Evolutionary conservation across 2,797 vertebrate genomes (phyloP), one percentile per base, ranked within the genome.

Genomic region (Echeneis naucrates): DNA sequence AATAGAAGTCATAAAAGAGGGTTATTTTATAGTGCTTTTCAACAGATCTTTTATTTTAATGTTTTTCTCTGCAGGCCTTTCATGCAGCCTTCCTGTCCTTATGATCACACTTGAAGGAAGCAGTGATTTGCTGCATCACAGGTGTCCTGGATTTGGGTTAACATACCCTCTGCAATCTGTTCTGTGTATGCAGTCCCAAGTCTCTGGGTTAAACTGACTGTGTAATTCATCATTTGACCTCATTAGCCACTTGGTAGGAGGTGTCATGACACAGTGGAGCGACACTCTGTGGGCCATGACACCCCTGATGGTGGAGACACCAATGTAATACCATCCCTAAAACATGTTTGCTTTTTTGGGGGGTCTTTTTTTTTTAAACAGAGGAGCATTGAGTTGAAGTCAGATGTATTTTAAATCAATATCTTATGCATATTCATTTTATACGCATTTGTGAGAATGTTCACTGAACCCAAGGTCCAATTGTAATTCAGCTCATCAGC

Each of bases 201-300:
- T 78, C 79, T 75, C 70, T 53, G 63, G 69, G 88, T 89, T 89
- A 87, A 92, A 91, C 81, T 70, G 87, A 87, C 85, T 88, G 83
- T 91, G 84, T 88, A 84, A 92, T 92, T 90, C 19, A 35, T 88
- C 80, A 87, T 90, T 92, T 91, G 90, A 93, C 90, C 92, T 94
- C 90, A 94, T 94, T 93, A 92, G 82, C 83, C 77, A 79, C 87
- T 77, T 86, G 81, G 86, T 61, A 19, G 77, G 72, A 38, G 65
- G 72, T 65, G 70, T 35, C 65, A 64, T 23, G 68, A 78, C 70
- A 79, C 87, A 80, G 72, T 66, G 53, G 80, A 78, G 87, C 76
- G 79, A 84, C 86, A 83, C 81, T 87, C 83, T 75, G 69, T 75
- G 66, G 88, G 88, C 62, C 56, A 26, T 58, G 64, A 78, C 86